Evolutionary conservation across 2,113 vertebrate species (phyloP), one percentile per base, ranked within the genome.

Genomic region (Sapayoa aenigma): DNA sequence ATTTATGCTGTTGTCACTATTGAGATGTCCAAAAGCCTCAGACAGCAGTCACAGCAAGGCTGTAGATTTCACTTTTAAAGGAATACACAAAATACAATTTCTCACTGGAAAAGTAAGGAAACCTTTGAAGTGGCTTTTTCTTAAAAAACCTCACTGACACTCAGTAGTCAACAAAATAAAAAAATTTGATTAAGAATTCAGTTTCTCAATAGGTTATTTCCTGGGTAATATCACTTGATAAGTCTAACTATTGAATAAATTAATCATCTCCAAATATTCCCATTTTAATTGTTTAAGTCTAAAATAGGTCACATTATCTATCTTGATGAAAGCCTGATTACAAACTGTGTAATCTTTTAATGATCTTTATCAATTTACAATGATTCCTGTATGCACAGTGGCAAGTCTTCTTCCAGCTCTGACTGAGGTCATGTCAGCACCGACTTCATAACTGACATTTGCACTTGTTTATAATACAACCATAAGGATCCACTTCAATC

Each of bases 181-280:
- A 12, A 20, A 55, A 30, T 28, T 47, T 81, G 23, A 15, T n/a
- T 71, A 79, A 82, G 88, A 89, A 89, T 90, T 71, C 66, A 65
- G 71, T 90, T 30, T 4, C 28, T 84, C 65, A n/a, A n/a, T n/a
- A n/a, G 35, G 86, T 80, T 86, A 91, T 90, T 76, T 84, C 71
- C 75, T 8, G 2, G n/a, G 53, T 90, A 91, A 89, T 59, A 72
- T 52, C 62, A 86, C 84, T 75, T 94, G 31, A 69, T 78, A 83
- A 87, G 69, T 83, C 74, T 58, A 80, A 77, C 31, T 89, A 62
- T 63, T 82, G 53, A 25, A 35, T 60, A 90, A 87, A 62, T 93
- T 42, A 68, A 87, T 90, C 1, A 72, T 83, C 86, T 81, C 69
- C 53, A 66, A 95, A 46, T 62, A 93, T 86, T 97, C 96, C 68